These are phyloP conservation scores for Colistium nudipinnis DNA, from an alignment of 2,113 vertebrate genomes.

Conservation along the genomic window DNA sequence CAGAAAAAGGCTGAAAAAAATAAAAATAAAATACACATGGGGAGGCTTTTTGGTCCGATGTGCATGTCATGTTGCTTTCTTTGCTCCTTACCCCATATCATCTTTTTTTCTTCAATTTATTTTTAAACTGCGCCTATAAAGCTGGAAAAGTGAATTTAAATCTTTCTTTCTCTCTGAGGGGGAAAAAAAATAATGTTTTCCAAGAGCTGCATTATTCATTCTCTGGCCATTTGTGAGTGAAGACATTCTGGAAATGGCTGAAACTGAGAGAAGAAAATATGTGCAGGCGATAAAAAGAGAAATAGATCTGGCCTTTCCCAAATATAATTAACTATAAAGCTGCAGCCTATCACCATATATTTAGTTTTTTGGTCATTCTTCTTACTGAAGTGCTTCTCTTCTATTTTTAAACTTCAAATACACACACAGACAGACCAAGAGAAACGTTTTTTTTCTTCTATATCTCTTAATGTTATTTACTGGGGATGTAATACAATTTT, in stretches of 20 bases:
- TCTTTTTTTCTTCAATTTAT: neutral
- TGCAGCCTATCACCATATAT: conserved; percentile 11
- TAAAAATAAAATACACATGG: neutral
- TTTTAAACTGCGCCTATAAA: conserved; percentile 26
- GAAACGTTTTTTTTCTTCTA: neutral
- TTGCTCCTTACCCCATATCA: no score
- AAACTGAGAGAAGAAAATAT: conserved; percentile 16
- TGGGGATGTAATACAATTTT: conserved; percentile 40
- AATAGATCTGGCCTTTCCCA: conserved; percentile 12
- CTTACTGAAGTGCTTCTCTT: neutral
- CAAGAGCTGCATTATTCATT: conserved; percentile 68
- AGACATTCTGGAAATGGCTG: conserved; percentile 33
- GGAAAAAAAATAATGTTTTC: conserved; percentile 31
- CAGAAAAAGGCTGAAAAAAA: no score
- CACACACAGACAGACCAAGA: neutral
- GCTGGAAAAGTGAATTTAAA: conserved; percentile 21
- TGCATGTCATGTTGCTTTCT: no score
- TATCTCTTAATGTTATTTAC: conserved; percentile 60
- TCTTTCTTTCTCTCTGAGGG: conserved; percentile 21
- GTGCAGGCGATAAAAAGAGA: conserved; percentile 13
- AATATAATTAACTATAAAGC: conserved; percentile 2
- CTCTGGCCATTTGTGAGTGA: conserved; percentile 28
- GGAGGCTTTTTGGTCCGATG: no score
- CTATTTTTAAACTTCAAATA: conserved; percentile 5
- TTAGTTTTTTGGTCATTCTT: neutral